A percentile compares a stretch with the other conserved stretches of the same genome.
phyloP scores from a whole-genome alignment of 2,888 invertebrate species.

The Liposcelis brunnea region DNA sequence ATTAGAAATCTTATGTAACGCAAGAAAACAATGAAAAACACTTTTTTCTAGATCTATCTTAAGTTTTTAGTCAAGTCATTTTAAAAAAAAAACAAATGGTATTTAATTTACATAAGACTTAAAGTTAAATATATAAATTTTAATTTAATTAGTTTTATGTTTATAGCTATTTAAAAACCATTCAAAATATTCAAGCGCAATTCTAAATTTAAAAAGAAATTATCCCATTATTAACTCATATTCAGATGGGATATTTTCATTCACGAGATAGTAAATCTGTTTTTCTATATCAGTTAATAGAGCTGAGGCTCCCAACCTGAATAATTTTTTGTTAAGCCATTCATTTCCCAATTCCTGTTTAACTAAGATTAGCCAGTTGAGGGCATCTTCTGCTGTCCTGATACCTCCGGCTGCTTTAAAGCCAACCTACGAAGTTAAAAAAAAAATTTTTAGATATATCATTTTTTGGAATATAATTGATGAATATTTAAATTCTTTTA shows the following conservation, averaged over 20 bases:
- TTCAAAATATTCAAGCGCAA: too few relatives aligned
- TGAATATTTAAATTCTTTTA: constrained; percentile 5
- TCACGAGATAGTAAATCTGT: background rate
- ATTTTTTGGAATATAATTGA: background rate
- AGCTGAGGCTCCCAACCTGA: constrained; percentile 90
- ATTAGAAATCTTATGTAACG: too few relatives aligned
- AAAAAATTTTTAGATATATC: background rate
- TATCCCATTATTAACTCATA: background rate
- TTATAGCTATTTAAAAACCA: too few relatives aligned
- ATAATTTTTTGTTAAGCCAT: constrained; percentile 65
- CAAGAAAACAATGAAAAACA: too few relatives aligned
- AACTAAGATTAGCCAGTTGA: constrained; percentile 72
- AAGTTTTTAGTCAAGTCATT: too few relatives aligned
- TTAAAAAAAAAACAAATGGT: too few relatives aligned
- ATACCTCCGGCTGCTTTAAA: constrained; percentile 98
- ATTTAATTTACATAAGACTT: too few relatives aligned
- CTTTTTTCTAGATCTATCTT: too few relatives aligned
- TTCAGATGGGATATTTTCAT: background rate
- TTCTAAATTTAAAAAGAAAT: background rate
- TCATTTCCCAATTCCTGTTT: constrained; percentile 68
- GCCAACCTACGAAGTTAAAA: constrained; percentile 50
- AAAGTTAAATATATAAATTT: too few relatives aligned
- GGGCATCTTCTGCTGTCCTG: constrained; percentile 62
- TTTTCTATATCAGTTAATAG: constrained; percentile 58
- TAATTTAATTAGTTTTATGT: too few relatives aligned